Base-by-base conservation (phyloP, 2,113 vertebrate species). In the Ophthalmolycus amberensis region DNA sequence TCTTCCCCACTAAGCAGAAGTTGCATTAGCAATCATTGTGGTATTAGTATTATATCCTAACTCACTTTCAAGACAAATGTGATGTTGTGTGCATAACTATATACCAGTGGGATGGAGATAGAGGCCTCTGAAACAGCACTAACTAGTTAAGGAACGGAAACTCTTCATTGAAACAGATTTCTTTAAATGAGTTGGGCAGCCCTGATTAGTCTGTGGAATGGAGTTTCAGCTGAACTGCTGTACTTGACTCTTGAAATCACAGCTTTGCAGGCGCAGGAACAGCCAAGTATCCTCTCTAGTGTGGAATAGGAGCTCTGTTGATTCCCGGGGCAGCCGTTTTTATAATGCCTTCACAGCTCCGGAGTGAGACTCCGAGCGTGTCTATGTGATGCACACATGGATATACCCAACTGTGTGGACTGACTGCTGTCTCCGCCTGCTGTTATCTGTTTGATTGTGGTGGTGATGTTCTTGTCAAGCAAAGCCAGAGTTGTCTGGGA, bases 201-300 rank as follows among this genome's bases (percentile, higher is more conserved):
- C 52, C 22, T 69, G 79, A 66, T 85, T 71, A 74, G 4, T 69
- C 8, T 4, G 44, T 9, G 29, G 52, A 60, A 68, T 32, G 20
- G 59, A 59, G 16, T 71, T 68, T 84, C 9, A 42, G 27, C 48
- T 64, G 56, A 52, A 59, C 56, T 34, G 59, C 16, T 74, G 7
- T 50, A 65, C 62, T 52, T 52, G 50, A 52, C 73, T 82, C 70
- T 85, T 86, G 70, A 77, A 89, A 86, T 80, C 82, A 72, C 38
- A 58, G 48, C 18, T 72, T 75, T 75, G 27, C 14, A 15, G n/a
- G 29, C 29, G 27, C 40, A 50, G 37, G 62, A 72, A 72, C 58
- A 77, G 27, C 32, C 60, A 67, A 78, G 77, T 32, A 20, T 63
- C 59, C 52, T 71, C 75, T 78, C 22, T 34, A 46, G 34, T 71